Base-by-base conservation (phyloP, 2,888 invertebrate genomes). In the Dexiosoma caninum region DNA sequence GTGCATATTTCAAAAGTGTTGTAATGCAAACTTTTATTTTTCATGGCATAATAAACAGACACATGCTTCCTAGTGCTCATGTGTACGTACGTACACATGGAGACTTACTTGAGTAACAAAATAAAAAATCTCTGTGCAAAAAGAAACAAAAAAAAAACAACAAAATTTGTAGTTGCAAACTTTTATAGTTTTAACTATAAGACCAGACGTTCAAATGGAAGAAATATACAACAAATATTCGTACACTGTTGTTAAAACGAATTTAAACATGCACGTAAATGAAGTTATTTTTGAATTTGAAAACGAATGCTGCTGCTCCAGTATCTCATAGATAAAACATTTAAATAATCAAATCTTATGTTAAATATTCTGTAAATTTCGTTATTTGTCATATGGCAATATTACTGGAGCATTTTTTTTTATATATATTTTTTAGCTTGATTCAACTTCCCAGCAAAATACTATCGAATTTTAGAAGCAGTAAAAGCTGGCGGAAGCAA, bases 21-120 rank as follows among this genome's bases (percentile, higher is more conserved):
- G 46, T 71, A 51, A 71, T 72, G 78, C n/a, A 64, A 71, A 70
- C 66, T 72, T 64, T 64, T 72, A 72, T 78, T 49, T 53, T 67
- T 75, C 67, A 75, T 67, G 75, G 42, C 51, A 42, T 67, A 75
- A 59, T 67, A 51, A 75, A 67, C 75, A 67, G 27, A 67, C 75
- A 75, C 59, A 75, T 75, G 75, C 57, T 75, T 67, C 51, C 75
- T 7, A 27, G 37, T 66, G 16, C 7, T 21, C 27, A n/a, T n/a
- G n/a, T n/a, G n/a, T n/a, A n/a, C 7, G 2, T 4, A 12, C 27
- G 5, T 1, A 14, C 5, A 9, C 6, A 19, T n/a, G 14, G 6
- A 40, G 23, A 57, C 44, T 42, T 42, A n/a, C 19, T 69, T 16
- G 37, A 19, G 27, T 2, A 49, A 10, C 10, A 49, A 23, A 12